Evolutionary conservation across 1,140 invertebrate genomes (phyloP).

Genomic region (Pseudomyrmex dendroicus): DNA sequence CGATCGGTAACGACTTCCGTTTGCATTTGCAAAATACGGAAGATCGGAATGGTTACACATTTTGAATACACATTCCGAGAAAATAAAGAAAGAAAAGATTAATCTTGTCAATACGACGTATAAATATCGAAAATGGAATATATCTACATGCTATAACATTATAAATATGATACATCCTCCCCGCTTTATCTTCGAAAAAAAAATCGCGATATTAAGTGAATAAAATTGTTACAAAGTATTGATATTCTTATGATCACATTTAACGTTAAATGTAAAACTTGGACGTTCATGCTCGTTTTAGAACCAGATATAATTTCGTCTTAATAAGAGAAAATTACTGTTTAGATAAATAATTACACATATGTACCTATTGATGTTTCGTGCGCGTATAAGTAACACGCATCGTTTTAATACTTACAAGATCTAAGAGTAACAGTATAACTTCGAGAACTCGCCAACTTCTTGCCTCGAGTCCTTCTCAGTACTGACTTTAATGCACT

Average conservation of each 20-base stretch:
- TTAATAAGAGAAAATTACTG: too few species aligned
- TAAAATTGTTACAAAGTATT: too few species aligned
- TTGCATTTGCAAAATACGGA: conserved; percentile 25
- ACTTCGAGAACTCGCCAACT: conserved; percentile 30
- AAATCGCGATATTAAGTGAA: too few species aligned
- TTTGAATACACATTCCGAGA: neutral
- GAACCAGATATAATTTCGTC: too few species aligned
- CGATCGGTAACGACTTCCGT: neutral
- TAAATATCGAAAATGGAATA: too few species aligned
- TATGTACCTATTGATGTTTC: neutral
- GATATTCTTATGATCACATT: neutral
- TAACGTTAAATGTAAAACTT: neutral
- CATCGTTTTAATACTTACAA: neutral
- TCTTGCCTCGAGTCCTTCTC: conserved; percentile 28
- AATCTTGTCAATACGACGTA: neutral
- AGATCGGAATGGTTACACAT: neutral
- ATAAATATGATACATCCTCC: neutral
- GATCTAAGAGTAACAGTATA: conserved; percentile 16
- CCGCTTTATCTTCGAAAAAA: neutral
- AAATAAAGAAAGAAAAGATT: neutral
- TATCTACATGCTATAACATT: neutral
- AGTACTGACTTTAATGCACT: conserved; percentile 68
- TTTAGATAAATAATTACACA: too few species aligned
- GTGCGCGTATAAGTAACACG: neutral
- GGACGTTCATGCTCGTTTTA: neutral